Conservation (phyloP, 2,888 invertebrate species). For the Phalangium opilio region DNA sequence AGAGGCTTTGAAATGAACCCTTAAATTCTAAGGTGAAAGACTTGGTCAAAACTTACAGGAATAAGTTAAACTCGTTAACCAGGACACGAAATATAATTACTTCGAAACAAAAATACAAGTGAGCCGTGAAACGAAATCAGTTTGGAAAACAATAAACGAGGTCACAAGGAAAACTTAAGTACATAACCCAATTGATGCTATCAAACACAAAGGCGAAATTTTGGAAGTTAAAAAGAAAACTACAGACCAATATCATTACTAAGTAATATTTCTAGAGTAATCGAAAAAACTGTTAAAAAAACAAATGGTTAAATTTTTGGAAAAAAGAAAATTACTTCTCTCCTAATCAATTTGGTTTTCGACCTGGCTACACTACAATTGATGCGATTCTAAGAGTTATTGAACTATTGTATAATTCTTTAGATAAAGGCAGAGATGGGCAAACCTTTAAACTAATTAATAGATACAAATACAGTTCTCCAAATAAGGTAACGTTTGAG, state of each 20-base stretch:
- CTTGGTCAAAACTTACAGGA: background rate
- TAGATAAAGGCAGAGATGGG: too few species aligned
- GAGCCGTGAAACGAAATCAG: too few species aligned
- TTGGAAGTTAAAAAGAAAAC: background rate
- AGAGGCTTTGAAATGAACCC: too few species aligned
- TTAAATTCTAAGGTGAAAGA: background rate
- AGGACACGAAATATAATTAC: too few species aligned
- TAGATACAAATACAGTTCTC: too few species aligned
- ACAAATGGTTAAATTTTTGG: background rate
- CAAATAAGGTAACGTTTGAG: too few species aligned
- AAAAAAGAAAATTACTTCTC: background rate
- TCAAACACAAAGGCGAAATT: too few species aligned
- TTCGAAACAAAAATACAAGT: too few species aligned
- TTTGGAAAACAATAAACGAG: too few species aligned
- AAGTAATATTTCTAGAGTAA: background rate
- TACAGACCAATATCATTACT: background rate
- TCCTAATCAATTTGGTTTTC: background rate
- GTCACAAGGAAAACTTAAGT: background rate
- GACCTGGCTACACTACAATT: background rate
- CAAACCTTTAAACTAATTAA: too few species aligned
- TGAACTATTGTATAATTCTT: background rate
- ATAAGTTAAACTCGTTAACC: too few species aligned
- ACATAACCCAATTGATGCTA: too few species aligned
- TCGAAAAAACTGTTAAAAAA: background rate
- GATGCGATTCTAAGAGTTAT: background rate